Evolutionary conservation across 1,140 invertebrate species (phyloP).

Genomic region (Drosophila lini): DNA sequence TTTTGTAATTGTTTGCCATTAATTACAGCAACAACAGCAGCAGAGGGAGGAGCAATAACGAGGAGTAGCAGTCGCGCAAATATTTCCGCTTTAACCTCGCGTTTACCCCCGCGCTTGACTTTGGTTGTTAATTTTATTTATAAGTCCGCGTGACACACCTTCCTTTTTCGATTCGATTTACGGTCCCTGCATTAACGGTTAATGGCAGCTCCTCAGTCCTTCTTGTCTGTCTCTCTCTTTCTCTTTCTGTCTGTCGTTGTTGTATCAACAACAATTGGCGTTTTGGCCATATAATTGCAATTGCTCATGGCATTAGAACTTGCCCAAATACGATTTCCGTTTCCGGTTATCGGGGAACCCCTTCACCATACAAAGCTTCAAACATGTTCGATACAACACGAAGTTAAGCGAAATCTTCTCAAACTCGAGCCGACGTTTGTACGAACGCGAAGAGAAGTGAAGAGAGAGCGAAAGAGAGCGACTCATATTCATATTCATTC

Average conservation of each 20-base stretch:
- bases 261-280: slow-evolving; percentile 50
- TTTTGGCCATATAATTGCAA: slow-evolving; percentile 50
- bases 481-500: slow-evolving; percentile 69
- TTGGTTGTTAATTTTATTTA: slow-evolving; percentile 80
- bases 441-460: slow-evolving; percentile 23
- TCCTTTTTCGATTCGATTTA: slow-evolving; percentile 67
- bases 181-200: slow-evolving; percentile 75
- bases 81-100: slow-evolving; percentile 73
- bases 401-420: slow-evolving; percentile 40
- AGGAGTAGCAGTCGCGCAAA: slow-evolving; percentile 53
- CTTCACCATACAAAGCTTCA: neutral
- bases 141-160: slow-evolving; percentile 78
- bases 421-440: slow-evolving; percentile 39
- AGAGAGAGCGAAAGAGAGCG: slow-evolving; percentile 12
- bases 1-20: slow-evolving; percentile 82
- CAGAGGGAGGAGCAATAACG: neutral
- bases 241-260: neutral
- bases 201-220: slow-evolving; percentile 40
- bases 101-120: slow-evolving; percentile 5
- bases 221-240: neutral
- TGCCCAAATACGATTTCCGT: slow-evolving; percentile 69
- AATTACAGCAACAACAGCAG: slow-evolving; percentile 69
- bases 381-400: slow-evolving; percentile 74
- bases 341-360: slow-evolving; percentile 45
- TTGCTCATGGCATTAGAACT: slow-evolving; percentile 52